Evolutionary conservation across 2,113 vertebrate species (phyloP), one percentile per base, ranked within the genome.

Genomic region (Mus spicilegus): DNA sequence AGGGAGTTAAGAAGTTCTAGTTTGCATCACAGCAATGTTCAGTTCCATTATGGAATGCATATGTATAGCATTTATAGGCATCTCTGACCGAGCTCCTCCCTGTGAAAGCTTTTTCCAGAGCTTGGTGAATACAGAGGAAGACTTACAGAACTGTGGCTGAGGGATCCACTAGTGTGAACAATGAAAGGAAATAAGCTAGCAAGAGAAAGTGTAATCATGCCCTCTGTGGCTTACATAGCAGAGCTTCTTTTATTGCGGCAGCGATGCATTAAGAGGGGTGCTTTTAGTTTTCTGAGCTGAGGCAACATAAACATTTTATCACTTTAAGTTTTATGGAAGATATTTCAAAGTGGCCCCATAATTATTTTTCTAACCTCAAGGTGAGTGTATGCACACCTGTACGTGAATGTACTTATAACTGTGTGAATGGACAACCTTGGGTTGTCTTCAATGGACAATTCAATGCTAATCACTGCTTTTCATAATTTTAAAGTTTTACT

Each of bases 231-330:
- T 93, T 54, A 54, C 33, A 56, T 0, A 51, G 46, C 30, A 89
- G 33, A 93, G 65, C 22, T 84, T 20, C 56, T 84, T 77, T 70
- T 84, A 76, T 61, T 16, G 54, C 7, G 11, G 11, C 12, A 22
- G 5, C 20, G 51, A 20, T 5, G 4, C 16, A 70, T 22, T 77
- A 67, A 39, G 1, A 28, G 63, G 19, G 22, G 10, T 0, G 3
- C 67, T 85, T 87, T 88, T 90, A 72, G 91, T 82, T 95, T 96
- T n/a, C 22, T 63, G 39, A 93, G 42, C 4, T 70, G 8, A 97
- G 10, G 73, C 88, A 73, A 84, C 56, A 8, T 22, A 89, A 97
- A 69, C 30, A 86, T 69, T 89, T 90, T 49, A 8, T 87, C 75
- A 65, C 63, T 28, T 3, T 13, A 30, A 5, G 58, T 87, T 94